phyloP scores from a whole-genome alignment of 1,140 invertebrate genomes.

The Drosophila simulans region DNA sequence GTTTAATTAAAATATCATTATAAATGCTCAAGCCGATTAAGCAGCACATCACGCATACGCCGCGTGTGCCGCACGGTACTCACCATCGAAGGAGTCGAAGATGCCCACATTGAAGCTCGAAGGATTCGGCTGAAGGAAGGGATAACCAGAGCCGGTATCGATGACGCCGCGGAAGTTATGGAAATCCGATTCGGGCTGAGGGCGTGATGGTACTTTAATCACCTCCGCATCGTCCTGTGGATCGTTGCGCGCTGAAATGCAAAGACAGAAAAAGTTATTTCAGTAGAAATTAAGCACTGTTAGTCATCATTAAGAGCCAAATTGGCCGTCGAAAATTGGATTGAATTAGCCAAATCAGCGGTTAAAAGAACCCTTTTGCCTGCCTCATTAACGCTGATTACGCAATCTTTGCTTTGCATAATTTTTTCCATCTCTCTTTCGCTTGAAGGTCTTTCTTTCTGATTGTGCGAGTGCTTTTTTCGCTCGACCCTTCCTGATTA shows the following conservation, averaged over 20 bases:
- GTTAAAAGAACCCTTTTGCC: slow-evolving; percentile 28
- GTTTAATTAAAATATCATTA: slow-evolving; percentile 54
- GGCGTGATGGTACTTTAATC: slow-evolving; percentile 51
- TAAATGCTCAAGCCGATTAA: slow-evolving; percentile 26
- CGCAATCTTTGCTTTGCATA: slow-evolving; percentile 58
- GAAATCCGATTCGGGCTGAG: slow-evolving; percentile 55
- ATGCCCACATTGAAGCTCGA: slow-evolving; percentile 59
- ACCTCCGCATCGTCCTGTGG: slow-evolving; percentile 77
- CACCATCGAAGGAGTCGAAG: slow-evolving; percentile 77
- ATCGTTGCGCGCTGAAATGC: slow-evolving; percentile 59
- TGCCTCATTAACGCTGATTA: slow-evolving; percentile 76
- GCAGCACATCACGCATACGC: slow-evolving; percentile 41
- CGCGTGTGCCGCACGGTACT: slow-evolving; percentile 46
- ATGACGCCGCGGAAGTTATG: slow-evolving; percentile 74
- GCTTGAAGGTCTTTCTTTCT: background rate
- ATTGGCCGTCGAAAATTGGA: slow-evolving; percentile 51
- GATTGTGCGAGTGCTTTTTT: slow-evolving; percentile 6
- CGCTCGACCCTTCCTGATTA: slow-evolving; percentile 3
- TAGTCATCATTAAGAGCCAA: slow-evolving; percentile 62
- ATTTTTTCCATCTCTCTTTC: slow-evolving; percentile 29
- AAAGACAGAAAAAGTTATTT: slow-evolving; percentile 10
- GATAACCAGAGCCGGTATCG: slow-evolving; percentile 73
- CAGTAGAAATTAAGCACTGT: slow-evolving; percentile 40
- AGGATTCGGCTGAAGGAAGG: slow-evolving; percentile 71
- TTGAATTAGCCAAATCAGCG: slow-evolving; percentile 71